Evolutionary conservation across 2,888 invertebrate species (phyloP).

Genomic region (Drosophila affinis): DNA sequence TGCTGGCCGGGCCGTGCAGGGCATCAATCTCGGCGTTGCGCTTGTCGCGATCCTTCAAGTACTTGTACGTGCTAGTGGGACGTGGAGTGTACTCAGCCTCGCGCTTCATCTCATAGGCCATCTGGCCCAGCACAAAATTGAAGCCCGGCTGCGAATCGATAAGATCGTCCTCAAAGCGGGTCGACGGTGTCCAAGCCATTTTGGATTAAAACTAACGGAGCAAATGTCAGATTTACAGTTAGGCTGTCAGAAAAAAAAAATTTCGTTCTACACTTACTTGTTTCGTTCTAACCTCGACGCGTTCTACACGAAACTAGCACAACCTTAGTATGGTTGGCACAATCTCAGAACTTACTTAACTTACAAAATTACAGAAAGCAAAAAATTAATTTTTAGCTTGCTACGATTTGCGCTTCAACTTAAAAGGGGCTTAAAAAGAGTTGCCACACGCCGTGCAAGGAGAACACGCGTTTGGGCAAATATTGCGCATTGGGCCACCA

Average conservation of each 20-base stretch:
- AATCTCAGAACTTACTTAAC: neutral
- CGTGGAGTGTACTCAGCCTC: slow-evolving; percentile 31
- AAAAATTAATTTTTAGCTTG: neutral
- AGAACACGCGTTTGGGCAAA: slow-evolving; percentile 6
- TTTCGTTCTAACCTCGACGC: neutral
- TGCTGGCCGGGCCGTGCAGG: neutral
- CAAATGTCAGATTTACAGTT: slow-evolving; percentile 7
- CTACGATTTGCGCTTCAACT: neutral
- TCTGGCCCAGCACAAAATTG: slow-evolving; percentile 74
- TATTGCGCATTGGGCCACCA: slow-evolving; percentile 21
- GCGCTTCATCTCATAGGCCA: slow-evolving; percentile 54
- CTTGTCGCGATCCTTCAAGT: slow-evolving; percentile 32
- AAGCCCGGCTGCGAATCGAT: slow-evolving; percentile 74
- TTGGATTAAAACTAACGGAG: slow-evolving; percentile 25
- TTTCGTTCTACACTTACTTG: neutral
- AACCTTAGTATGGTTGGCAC: neutral
- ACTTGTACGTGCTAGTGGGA: slow-evolving; percentile 49
- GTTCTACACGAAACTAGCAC: neutral
- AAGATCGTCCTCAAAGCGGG: slow-evolving; percentile 80
- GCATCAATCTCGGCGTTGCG: slow-evolving; percentile 33
- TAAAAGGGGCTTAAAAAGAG: neutral
- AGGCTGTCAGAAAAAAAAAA: slow-evolving; percentile 7
- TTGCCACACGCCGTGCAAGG: neutral
- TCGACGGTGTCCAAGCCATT: slow-evolving; percentile 78
- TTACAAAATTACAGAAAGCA: neutral